Evolutionary conservation across 2,888 invertebrate species (phyloP), one percentile per base, ranked within the genome.

Genomic region (Hermaeophaga mercurialis): DNA sequence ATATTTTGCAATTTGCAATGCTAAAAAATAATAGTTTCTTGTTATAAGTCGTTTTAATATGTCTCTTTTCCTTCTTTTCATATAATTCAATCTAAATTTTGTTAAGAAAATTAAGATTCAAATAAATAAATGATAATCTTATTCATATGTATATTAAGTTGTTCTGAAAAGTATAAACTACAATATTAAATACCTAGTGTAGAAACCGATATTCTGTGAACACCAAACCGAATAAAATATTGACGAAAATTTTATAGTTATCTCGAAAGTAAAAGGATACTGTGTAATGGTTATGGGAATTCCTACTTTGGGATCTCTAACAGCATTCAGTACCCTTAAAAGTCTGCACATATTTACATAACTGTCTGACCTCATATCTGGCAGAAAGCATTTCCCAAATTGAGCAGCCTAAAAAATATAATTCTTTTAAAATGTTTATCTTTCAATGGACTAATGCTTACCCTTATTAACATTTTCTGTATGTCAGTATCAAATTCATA

Each of bases 361-460:
- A 60, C 86, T 82, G 63, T 90, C 87, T 0, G 92, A 83, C 73
- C 85, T 84, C 36, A 87, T 84, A 56, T 86, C 88, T 19, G 86
- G 82, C 46, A 94, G 83, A 74, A 96, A 97, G 47, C 93, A 91
- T 79, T 96, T 96, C 5, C 97, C 97, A 80, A 96, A 96, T 73
- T 95, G 92, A 0, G 96, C 96, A 7, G 96, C 90, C 89, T 90
- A 67, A 74, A 70, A 66, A 19, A 47, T 18, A 36, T 28, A 28
- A 26, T 3, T 15, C 15, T 3, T 14, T 15, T 41, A 1, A 31
- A 28, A 12, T 49, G 24, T 11, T 45, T 12, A 12, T 36, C 1
- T 18, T 28, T 28, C 14, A 28, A n/a, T 31, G 2, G 7, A 48
- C 12, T 47, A 43, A 43, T 22, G 5, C 14, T n/a, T 73, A 89